These are phyloP conservation scores for Lutraria rhynchaena DNA, from an alignment of 1,140 invertebrate species.

Conservation along the genomic window DNA sequence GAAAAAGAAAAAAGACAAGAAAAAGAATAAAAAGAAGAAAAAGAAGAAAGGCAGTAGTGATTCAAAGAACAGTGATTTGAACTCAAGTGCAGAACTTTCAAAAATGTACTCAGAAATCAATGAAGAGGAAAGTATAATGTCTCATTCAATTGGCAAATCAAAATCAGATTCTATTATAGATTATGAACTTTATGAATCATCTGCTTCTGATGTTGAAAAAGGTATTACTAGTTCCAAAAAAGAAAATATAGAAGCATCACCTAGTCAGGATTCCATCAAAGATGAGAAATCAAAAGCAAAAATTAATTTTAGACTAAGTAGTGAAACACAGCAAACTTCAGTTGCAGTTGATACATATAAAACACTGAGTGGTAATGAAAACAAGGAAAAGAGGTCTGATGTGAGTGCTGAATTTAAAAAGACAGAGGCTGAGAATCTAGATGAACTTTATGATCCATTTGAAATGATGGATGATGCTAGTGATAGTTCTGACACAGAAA, in stretches of 20 bases:
- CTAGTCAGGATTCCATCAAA: too few species aligned
- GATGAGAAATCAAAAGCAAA: conserved; percentile 18
- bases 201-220: too few species aligned
- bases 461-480: conserved; percentile 19
- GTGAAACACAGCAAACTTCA: neutral
- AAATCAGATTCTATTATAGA: too few species aligned
- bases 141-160: too few species aligned
- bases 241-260: too few species aligned
- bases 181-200: too few species aligned
- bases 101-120: too few species aligned
- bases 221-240: too few species aligned
- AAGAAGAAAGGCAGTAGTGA: neutral
- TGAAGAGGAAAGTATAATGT: too few species aligned
- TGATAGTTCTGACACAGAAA: conserved; percentile 6
- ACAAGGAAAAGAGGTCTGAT: neutral
- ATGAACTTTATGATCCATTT: conserved; percentile 50
- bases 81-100: too few species aligned
- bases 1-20: conserved; percentile 12
- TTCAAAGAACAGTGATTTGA: too few species aligned
- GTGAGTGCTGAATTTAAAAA: neutral
- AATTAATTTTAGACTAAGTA: conserved; percentile 24
- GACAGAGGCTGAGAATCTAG: neutral
- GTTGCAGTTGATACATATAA: neutral
- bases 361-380: neutral
- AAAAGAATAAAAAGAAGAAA: conserved; percentile 36